These are phyloP conservation scores for Rhynchonema sp. DNA, from an alignment of 2,888 invertebrate species.

Conservation along the genomic window DNA sequence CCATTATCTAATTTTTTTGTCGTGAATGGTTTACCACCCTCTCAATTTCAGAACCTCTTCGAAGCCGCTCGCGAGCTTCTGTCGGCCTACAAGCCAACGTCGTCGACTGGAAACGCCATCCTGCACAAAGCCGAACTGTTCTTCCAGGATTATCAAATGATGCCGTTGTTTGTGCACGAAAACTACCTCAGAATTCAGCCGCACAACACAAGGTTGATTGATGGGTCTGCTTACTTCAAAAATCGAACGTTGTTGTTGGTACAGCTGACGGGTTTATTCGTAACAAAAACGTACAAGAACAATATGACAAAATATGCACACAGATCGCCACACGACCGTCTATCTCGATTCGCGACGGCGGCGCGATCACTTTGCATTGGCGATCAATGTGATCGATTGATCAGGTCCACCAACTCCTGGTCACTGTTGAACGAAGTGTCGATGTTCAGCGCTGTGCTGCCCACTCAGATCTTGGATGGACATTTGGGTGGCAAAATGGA, in stretches of 20 bases:
- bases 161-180: constrained; percentile 92
- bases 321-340: neutral
- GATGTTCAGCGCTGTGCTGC: constrained; percentile 70
- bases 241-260: too few species aligned
- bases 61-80: constrained; percentile 41
- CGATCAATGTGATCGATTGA: neutral
- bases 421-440: constrained; percentile 33
- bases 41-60: constrained; percentile 23
- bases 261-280: too few species aligned
- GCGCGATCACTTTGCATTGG: constrained; percentile 5
- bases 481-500: constrained; percentile 54
- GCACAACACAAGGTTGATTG: neutral
- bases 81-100: constrained; percentile 31
- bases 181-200: constrained; percentile 58
- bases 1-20: too few species aligned
- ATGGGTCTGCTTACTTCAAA: too few species aligned
- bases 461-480: constrained; percentile 65
- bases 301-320: too few species aligned
- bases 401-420: neutral
- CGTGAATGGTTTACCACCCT: too few species aligned
- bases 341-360: neutral
- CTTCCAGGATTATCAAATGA: constrained; percentile 86
- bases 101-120: constrained; percentile 33
- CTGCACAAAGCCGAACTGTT: constrained; percentile 70
- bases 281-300: too few species aligned